Percentiles rank a stretch among this genome's conserved stretches.
phyloP scores from a whole-genome alignment of 2,888 invertebrate genomes.

The Dasypolia templi region DNA sequence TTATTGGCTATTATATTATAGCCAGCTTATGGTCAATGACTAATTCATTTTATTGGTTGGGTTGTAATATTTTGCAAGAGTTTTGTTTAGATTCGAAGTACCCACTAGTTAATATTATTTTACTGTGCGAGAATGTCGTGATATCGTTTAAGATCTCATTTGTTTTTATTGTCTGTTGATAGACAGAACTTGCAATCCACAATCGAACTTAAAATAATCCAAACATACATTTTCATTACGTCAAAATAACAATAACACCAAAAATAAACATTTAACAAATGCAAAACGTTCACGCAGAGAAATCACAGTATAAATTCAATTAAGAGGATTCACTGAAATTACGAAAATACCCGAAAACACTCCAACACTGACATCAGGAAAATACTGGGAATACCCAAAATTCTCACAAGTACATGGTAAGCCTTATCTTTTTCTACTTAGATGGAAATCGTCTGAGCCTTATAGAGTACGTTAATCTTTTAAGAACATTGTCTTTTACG shows the following conservation, averaged over 20 bases:
- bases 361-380: slow-evolving; percentile 44
- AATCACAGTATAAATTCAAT: slow-evolving; percentile 60
- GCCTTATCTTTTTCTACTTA: slow-evolving; percentile 66
- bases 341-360: slow-evolving; percentile 53
- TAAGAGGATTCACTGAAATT: slow-evolving; percentile 56
- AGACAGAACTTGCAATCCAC: neutral
- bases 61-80: slow-evolving; percentile 8
- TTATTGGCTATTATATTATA: slow-evolving; percentile 58
- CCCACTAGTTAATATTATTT: neutral
- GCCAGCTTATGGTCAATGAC: slow-evolving; percentile 42
- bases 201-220: neutral
- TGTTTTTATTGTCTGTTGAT: neutral
- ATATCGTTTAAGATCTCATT: neutral
- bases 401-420: slow-evolving; percentile 51
- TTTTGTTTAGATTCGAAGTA: neutral
- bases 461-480: slow-evolving; percentile 68
- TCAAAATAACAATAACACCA: neutral
- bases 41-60: slow-evolving; percentile 42
- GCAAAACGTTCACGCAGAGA: slow-evolving; percentile 36
- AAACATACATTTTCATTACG: slow-evolving; percentile 6
- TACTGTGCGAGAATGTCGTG: neutral
- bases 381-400: slow-evolving; percentile 50
- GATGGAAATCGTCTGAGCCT: slow-evolving; percentile 66
- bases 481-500: slow-evolving; percentile 73
- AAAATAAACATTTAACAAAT: slow-evolving; percentile 28